These are phyloP conservation scores for Zoanthus gigantus DNA, from an alignment of 92 coral and sea anemone species.

Conservation along the genomic window DNA sequence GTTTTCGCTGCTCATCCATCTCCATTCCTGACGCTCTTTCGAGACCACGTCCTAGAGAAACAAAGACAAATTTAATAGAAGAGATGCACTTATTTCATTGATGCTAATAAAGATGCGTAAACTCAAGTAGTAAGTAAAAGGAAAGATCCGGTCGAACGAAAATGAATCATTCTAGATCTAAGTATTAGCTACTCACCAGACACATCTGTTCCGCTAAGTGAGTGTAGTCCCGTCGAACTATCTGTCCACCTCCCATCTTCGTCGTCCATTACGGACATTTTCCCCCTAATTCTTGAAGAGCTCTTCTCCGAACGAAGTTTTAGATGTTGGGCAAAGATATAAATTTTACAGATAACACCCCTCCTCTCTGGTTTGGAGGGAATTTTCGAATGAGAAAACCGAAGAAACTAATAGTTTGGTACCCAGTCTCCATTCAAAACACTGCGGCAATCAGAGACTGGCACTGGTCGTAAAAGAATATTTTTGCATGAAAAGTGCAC, in stretches of 20 bases:
- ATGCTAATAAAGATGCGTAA: neutral
- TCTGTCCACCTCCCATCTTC: slow-evolving; percentile 43
- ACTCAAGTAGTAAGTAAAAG: neutral
- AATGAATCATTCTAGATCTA: neutral
- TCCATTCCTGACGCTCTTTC: slow-evolving; percentile 99
- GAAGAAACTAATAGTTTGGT: slow-evolving; percentile 30
- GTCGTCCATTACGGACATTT: slow-evolving; percentile 46
- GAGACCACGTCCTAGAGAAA: slow-evolving; percentile 70
- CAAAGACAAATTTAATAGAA: neutral
- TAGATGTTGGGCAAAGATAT: neutral
- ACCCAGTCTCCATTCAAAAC: slow-evolving; percentile 6
- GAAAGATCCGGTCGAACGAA: slow-evolving; percentile 24
- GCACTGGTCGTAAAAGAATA: neutral
- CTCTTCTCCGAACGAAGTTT: neutral
- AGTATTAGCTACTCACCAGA: slow-evolving; percentile 11
- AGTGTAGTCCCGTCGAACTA: neutral
- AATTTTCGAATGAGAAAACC: slow-evolving; percentile 31
- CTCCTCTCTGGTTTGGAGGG: slow-evolving; percentile 38
- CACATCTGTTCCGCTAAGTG: slow-evolving; percentile 17
- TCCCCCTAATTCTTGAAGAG: neutral
- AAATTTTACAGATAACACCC: neutral
- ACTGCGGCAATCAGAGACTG: neutral
- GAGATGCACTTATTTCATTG: slow-evolving; percentile 1
- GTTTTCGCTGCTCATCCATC: slow-evolving; percentile 99
- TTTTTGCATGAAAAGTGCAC: too few relatives aligned